Evolutionary conservation across 2,113 vertebrate genomes (phyloP).

Genomic region (Mesitornis unicolor): DNA sequence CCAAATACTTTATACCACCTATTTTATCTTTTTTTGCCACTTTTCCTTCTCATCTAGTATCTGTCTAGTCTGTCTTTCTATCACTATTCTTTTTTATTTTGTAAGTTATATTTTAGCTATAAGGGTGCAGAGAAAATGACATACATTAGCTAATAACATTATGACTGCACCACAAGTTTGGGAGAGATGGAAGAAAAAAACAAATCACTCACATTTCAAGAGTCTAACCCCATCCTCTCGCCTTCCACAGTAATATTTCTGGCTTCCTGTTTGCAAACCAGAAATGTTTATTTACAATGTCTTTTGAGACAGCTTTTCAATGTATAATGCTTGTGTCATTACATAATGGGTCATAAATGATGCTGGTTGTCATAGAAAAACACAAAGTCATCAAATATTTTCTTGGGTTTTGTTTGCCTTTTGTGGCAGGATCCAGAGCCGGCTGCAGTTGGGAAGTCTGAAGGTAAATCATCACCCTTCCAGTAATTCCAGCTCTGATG

Average conservation of each 20-base stretch:
- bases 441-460: not conserved
- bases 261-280: conserved; percentile 30
- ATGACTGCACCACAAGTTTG: not conserved
- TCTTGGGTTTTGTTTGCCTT: not conserved
- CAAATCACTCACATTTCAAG: conserved; percentile 11
- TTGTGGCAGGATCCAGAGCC: not conserved
- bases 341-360: conserved; percentile 10
- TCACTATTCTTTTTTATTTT: not conserved
- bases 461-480: not conserved
- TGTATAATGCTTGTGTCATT: not conserved
- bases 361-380: not conserved
- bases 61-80: not conserved
- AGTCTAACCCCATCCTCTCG: conserved; percentile 47
- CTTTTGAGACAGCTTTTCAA: conserved; percentile 10
- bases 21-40: not conserved
- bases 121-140: not conserved
- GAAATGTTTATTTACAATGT: conserved; percentile 32
- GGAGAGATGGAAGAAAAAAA: conserved; percentile 39
- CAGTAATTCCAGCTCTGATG: not conserved
- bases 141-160: conserved; percentile 34
- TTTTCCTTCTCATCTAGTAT: not conserved
- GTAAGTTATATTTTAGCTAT: not conserved
- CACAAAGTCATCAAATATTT: conserved; percentile 4
- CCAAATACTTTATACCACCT: not conserved
- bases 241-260: conserved; percentile 7